Evolutionary conservation across 2,113 vertebrate species (phyloP), one percentile per base, ranked within the genome.

Genomic region (Macheiramphus alcinus): DNA sequence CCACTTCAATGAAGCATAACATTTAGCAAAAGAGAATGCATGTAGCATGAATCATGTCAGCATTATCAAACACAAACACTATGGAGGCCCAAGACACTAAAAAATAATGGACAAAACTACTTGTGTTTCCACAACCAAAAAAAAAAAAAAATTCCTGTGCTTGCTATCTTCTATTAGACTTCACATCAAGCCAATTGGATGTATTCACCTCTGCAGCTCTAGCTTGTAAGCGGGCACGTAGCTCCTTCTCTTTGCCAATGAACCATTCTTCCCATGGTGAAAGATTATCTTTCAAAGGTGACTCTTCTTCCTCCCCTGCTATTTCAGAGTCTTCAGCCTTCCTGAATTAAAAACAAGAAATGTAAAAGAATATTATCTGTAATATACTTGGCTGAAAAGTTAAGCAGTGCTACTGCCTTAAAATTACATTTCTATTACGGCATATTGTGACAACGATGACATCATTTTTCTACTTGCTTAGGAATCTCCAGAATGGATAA

Each of bases 221-320:
- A 73, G 97, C 98, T 55, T 99, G 98, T n/a, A 98, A 85, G 94
- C 97, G 98, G 50, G 97, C 93, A 31, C 99, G 98, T 11, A 99
- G 98, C 61, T 99, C 98, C 97, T 97, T 99, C 89, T 99, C 98
- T 97, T 99, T 99, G 95, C 97, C 98, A 84, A 99, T 96, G 91
- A 99, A 98, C 99, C 99, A 99, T 86, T 98, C 84, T 96, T 99
- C 99, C 99, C 99, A 99, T 0, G 99, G 98, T 86, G 98, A 99
- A 48, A 99, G 98, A 63, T 82, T 91, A 63, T 97, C 96, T 92
- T 96, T 65, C 75, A 88, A 72, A 67, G 32, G 58, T 31, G 96
- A 96, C 27, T 81, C 86, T 34, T 89, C 50, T 68, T 74, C 43
- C 15, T 32, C 67, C 23, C 12, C 78, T 96, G 53, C 43, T 71